Base-by-base conservation (phyloP, 2,113 vertebrate species). In the Macrotis lagotis region DNA sequence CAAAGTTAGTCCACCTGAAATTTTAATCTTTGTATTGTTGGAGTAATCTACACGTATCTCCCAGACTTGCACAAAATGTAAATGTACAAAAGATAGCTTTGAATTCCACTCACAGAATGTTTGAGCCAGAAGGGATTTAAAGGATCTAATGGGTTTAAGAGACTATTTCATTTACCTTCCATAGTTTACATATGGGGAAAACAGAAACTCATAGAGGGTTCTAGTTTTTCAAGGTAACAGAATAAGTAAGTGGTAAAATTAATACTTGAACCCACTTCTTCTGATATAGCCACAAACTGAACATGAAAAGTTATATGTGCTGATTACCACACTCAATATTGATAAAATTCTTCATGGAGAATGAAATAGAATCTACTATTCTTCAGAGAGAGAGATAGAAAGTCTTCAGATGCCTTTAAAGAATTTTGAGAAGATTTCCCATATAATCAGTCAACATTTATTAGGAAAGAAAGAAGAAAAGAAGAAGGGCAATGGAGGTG, bases 1-100 rank as follows among this genome's bases (percentile, higher is more conserved):
- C 5, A 89, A 53, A 91, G 90, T 95, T 96, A 25, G 93, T 91
- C 25, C 4, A 59, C 91, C 6, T 51, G 48, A 88, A 50, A 55
- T 89, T 91, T 93, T 28, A 88, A 7, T n/a, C n/a, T 90, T 9
- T 66, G 24, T 66, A 3, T 31, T n/a, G 12, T 74, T 74, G 37
- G 4, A 19, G 59, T 14, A 0, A 49, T 90, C 28, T 50, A 66
- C 25, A 28, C 5, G 0, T 83, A 8, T 6, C 3, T 93, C 94
- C 59, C 94, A 74, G 14, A n/a, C 14, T n/a, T 37, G 16, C 14
- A 74, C 59, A 31, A n/a, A 74, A 3, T n/a, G 3, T 74, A 37
- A 74, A n/a, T 37, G 14, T 51, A 1, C 11, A 1, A 51, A 3
- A 14, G 31, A n/a, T 74, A 74, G 31, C 59, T 66, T n/a, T 66